Base-by-base conservation (phyloP, 2,113 vertebrate genomes). In the Nothocercus nigrocapillus region DNA sequence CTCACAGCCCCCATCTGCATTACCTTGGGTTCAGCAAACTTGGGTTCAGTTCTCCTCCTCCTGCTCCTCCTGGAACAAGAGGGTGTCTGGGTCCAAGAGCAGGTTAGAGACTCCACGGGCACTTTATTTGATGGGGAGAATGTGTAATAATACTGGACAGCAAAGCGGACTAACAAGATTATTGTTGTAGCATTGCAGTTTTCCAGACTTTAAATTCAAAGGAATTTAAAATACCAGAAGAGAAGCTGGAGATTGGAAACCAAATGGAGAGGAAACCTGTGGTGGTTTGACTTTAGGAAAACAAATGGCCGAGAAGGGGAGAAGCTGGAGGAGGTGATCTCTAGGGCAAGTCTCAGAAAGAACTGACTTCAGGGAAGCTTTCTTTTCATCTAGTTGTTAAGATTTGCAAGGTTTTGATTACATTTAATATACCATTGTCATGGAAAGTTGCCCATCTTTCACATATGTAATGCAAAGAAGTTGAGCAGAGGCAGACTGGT, bases 1-100 rank as follows among this genome's bases (percentile, higher is more conserved):
- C 24, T 74, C 0, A 0, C 45, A 72, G 47, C 18, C 9, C 80
- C 9, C 25, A 38, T 7, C 25, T 58, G 0, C 38, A 4, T 42
- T 69, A 32, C 10, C 83, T 87, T 15, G 19, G 49, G 2, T 63
- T 51, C 53, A 70, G 27, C 21, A 8, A 12, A 9, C 44, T 58
- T 67, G 22, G 4, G 14, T 49, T 78, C 61, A 81, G 11, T 53
- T 84, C 56, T 72, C 17, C 49, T 49, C 21, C 5, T 18, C 45
- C 45, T 45, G 45, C 45, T 45, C 45, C 27, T 61, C 34, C 13
- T 76, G n/a, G 79, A 63, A 40, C 24, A 59, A 14, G 27, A 16
- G 9, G 5, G 5, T 53, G 51, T 13, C 53, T 64, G 8, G 70
- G 36, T 47, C 47, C 25, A 53, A 10, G 17, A 72, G 38, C 34